Conservation (phyloP, 2,113 vertebrate species). For the Serilophus lunatus region DNA sequence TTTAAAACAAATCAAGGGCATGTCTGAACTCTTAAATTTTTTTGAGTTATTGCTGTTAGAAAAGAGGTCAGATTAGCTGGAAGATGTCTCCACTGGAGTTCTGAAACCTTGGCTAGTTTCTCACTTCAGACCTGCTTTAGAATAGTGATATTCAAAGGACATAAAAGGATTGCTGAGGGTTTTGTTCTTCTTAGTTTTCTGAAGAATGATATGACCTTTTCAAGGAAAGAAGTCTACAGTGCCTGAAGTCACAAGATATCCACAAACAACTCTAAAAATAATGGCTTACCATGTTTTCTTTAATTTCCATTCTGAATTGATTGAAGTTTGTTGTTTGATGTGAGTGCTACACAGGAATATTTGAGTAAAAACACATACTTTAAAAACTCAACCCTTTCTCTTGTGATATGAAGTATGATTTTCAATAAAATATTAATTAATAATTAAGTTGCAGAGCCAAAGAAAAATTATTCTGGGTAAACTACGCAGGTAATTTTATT, state of each 20-base stretch:
- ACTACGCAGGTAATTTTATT: neutral
- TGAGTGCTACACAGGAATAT: neutral
- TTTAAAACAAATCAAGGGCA: slow-evolving; percentile 58
- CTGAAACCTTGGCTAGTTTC: slow-evolving; percentile 34
- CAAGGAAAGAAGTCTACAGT: neutral
- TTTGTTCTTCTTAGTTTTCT: slow-evolving; percentile 15
- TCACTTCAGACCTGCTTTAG: slow-evolving; percentile 45
- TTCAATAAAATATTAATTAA: neutral
- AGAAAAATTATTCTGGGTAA: neutral
- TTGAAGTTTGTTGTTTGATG: neutral
- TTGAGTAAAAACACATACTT: neutral
- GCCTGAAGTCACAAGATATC: slow-evolving; percentile 22
- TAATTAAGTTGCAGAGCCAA: neutral
- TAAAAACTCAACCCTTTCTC: neutral
- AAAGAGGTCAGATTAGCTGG: slow-evolving; percentile 58
- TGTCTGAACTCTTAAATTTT: slow-evolving; percentile 22
- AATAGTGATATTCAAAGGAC: slow-evolving; percentile 28
- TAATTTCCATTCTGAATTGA: neutral
- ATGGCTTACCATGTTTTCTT: neutral
- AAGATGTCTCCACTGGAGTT: slow-evolving; percentile 43
- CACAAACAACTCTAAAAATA: slow-evolving; percentile 20
- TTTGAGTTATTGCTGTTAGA: slow-evolving; percentile 34
- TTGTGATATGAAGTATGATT: neutral
- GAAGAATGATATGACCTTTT: slow-evolving; percentile 41
- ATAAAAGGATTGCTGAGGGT: slow-evolving; percentile 16